These are phyloP conservation scores for Dorcus parallelipipedus DNA, from an alignment of 2,888 invertebrate species.

Conservation along the genomic window DNA sequence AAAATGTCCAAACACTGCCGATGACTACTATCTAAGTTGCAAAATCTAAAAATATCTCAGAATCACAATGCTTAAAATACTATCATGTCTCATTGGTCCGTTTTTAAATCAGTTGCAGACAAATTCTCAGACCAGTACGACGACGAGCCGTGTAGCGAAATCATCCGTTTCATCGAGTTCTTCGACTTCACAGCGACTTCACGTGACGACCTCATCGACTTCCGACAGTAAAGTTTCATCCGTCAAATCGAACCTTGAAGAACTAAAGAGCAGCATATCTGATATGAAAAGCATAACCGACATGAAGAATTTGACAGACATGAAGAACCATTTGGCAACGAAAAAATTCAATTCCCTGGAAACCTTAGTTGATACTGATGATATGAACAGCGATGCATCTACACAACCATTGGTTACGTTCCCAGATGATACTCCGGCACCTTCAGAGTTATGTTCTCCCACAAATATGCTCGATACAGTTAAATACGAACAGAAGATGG, in stretches of 20 bases:
- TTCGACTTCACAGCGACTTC: slow-evolving; percentile 52
- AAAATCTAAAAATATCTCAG: slow-evolving; percentile 21
- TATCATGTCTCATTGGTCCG: slow-evolving; percentile 26
- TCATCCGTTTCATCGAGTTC: slow-evolving; percentile 30
- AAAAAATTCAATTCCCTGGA: slow-evolving; percentile 52
- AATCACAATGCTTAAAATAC: slow-evolving; percentile 29
- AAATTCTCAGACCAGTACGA: slow-evolving; percentile 60
- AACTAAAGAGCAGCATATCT: slow-evolving; percentile 79
- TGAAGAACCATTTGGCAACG: slow-evolving; percentile 15
- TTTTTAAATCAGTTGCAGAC: slow-evolving; percentile 45
- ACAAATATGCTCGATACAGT: slow-evolving; percentile 56
- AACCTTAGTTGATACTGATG: slow-evolving; percentile 70
- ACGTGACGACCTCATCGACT: slow-evolving; percentile 45
- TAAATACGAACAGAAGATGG: slow-evolving; percentile 81
- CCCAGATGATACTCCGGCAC: slow-evolving; percentile 75
- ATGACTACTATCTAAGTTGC: not conserved
- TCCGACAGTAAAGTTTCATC: slow-evolving; percentile 75
- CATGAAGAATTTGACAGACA: slow-evolving; percentile 12
- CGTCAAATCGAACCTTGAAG: slow-evolving; percentile 75
- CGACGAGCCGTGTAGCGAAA: slow-evolving; percentile 50
- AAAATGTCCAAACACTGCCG: not conserved
- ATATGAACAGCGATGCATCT: slow-evolving; percentile 48
- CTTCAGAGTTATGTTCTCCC: slow-evolving; percentile 49
- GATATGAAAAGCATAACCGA: slow-evolving; percentile 74
- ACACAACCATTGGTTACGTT: slow-evolving; percentile 74